Percentiles rank a stretch among this genome's conserved stretches.
phyloP scores from a whole-genome alignment of 2,797 vertebrate species.

The Anguilla marmorata region DNA sequence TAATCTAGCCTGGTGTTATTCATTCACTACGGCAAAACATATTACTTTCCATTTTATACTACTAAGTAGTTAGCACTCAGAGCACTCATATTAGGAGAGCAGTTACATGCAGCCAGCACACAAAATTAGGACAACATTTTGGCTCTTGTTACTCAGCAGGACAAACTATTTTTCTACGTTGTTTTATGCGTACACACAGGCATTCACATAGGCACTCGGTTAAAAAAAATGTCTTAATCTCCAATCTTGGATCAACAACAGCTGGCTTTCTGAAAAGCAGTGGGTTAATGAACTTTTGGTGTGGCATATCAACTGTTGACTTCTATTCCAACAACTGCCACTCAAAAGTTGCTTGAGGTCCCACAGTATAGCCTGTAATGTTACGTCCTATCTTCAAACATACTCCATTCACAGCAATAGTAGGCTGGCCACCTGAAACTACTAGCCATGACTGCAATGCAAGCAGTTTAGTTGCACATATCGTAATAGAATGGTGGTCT shows the following conservation, averaged over 20 bases:
- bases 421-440: not conserved
- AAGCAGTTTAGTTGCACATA: not conserved
- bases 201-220: not conserved
- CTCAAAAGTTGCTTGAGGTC: not conserved
- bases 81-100: not conserved
- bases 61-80: not conserved
- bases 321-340: not conserved
- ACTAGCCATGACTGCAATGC: not conserved
- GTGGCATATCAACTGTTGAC: not conserved
- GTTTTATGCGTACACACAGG: not conserved
- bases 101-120: not conserved
- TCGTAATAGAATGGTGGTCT: not conserved
- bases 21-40: not conserved
- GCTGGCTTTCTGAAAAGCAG: not conserved
- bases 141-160: not conserved
- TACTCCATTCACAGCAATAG: not conserved
- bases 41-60: not conserved
- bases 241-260: not conserved
- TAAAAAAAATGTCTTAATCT: not conserved
- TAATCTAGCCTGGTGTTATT: not conserved
- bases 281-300: not conserved
- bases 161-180: not conserved
- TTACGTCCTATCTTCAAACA: not conserved
- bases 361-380: not conserved
- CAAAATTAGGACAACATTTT: not conserved